Evolutionary conservation across 1,140 invertebrate species (phyloP).

Genomic region (Pararge aegeria): DNA sequence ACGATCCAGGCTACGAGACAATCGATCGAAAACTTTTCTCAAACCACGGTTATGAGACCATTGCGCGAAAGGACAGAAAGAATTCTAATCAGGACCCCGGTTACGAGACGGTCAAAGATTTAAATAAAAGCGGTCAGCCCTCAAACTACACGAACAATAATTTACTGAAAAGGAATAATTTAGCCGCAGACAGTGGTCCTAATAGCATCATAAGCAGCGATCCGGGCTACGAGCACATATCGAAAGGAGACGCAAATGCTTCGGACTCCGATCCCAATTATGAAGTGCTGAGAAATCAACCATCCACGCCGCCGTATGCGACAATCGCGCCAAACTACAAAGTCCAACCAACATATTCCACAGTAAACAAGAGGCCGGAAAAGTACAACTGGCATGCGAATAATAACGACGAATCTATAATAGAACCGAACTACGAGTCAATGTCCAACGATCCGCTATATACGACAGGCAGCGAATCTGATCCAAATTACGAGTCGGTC

Average conservation of each 20-base stretch:
- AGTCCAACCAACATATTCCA: constrained; percentile 77
- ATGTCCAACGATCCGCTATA: constrained; percentile 83
- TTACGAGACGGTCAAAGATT: constrained; percentile 82
- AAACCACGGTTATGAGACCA: constrained; percentile 77
- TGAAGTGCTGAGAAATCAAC: constrained; percentile 83
- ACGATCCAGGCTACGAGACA: constrained; percentile 78
- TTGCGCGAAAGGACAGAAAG: constrained; percentile 68
- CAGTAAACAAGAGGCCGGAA: constrained; percentile 76
- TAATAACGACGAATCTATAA: constrained; percentile 62
- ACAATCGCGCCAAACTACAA: constrained; percentile 71
- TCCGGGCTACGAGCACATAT: constrained; percentile 82
- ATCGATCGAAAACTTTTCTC: constrained; percentile 67
- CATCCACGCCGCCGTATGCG: constrained; percentile 72
- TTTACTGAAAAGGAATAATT: constrained; percentile 57
- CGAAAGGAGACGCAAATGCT: constrained; percentile 77
- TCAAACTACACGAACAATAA: constrained; percentile 46
- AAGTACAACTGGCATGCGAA: constrained; percentile 66
- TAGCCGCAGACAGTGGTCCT: constrained; percentile 75
- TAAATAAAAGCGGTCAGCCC: constrained; percentile 46
- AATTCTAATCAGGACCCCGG: constrained; percentile 80
- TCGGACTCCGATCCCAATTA: constrained; percentile 86
- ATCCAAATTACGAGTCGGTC: constrained; percentile 87
- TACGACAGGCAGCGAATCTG: constrained; percentile 85
- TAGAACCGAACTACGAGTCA: constrained; percentile 84
- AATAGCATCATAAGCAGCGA: constrained; percentile 81